phyloP scores from a whole-genome alignment of 2,113 vertebrate species.

The Melanostigma gelatinosum region DNA sequence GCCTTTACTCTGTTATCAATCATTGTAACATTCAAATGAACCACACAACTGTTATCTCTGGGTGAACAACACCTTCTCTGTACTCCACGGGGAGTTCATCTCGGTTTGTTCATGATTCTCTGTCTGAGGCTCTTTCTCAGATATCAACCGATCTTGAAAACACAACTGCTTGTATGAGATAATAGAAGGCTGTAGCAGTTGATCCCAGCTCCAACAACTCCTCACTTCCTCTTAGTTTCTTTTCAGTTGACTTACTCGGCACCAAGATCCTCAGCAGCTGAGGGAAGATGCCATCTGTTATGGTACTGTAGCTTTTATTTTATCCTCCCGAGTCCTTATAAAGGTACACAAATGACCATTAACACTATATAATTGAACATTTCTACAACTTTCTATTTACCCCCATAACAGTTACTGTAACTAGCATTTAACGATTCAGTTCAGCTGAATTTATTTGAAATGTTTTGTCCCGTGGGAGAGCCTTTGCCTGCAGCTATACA shows the following conservation, averaged over 20 bases:
- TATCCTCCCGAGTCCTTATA: not conserved
- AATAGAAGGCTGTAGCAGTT: not conserved
- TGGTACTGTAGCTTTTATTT: not conserved
- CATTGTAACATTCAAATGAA: not conserved
- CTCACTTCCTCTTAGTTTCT: not conserved
- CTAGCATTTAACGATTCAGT: not conserved
- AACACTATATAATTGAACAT: not conserved
- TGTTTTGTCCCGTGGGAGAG: not conserved
- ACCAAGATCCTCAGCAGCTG: not conserved
- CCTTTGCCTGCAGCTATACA: not conserved
- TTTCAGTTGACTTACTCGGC: not conserved
- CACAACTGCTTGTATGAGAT: conserved; percentile 5
- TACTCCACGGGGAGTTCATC: not conserved
- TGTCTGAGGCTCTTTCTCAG: not conserved
- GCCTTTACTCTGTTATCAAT: not conserved
- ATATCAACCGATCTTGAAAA: not conserved
- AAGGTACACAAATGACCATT: not conserved
- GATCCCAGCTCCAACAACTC: conserved; percentile 2
- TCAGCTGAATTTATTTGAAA: not conserved
- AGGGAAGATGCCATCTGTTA: not conserved
- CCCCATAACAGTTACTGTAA: not conserved
- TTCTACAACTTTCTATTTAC: not conserved
- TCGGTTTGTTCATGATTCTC: not conserved
- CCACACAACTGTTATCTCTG: not conserved
- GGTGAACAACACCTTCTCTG: not conserved